Base-by-base conservation (phyloP, 2,797 vertebrate genomes). In the Cryptoprocta ferox region DNA sequence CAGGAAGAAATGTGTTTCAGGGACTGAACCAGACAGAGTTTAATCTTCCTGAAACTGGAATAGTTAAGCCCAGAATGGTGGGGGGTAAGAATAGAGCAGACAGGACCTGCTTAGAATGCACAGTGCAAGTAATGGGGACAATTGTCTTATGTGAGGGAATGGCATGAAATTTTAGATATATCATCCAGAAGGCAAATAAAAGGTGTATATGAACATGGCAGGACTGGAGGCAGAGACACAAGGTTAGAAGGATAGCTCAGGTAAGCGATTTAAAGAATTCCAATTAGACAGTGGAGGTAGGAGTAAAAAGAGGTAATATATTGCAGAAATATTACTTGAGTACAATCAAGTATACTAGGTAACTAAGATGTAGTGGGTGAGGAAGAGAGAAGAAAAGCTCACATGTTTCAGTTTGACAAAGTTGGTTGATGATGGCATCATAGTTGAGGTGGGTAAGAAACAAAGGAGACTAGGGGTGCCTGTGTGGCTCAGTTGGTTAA, bases 11-110 rank as follows among this genome's bases (percentile, higher is more conserved):
- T 32, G 10, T 83, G 8, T 56, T 88, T 97, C 19, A 81, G 78
- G n/a, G 42, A 86, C 35, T 53, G 59, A 97, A 68, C 24, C 32
- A 56, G 8, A 11, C 39, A 37, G 85, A 11, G 16, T 50, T 85
- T 87, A 59, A 35, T 68, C 59, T 91, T 92, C 45, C 48, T 61
- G 73, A 56, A 96, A 82, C 15, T 59, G 95, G 6, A 91, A n/a
- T 81, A 39, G 30, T 48, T 61, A 70, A 70, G 12, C 53, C 56
- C 12, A 91, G 32, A 42, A 70, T 68, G 24, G 45, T 66, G 32
- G 42, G 56, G 93, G 42, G 1, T 59, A 90, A 70, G 73, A 65
- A 24, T 26, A 75, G 56, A 91, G 16, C 39, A 95, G 45, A 19
- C 12, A 85, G 61, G n/a, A 68, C 21, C 56, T 21, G 78, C 35